Evolutionary conservation across 2,113 vertebrate genomes (phyloP), one percentile per base, ranked within the genome.

Genomic region (Charadrius vociferus): DNA sequence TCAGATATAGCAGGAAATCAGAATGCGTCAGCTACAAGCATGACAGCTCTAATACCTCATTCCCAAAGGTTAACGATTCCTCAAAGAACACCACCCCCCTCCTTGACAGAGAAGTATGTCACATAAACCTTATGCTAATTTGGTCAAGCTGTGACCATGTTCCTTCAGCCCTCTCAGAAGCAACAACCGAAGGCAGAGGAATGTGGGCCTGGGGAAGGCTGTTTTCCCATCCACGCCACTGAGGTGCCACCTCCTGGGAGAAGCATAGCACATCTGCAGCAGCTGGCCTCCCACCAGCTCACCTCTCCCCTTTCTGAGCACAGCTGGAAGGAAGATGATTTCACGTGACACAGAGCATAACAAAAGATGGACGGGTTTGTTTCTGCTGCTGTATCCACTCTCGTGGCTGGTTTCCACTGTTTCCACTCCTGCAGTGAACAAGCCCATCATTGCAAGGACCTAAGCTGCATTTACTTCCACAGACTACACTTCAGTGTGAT

Each of bases 191-290:
- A 72, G 34, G 43, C 2, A 59, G 61, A 36, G 21, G 14, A 73
- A 41, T 7, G 27, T 7, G 29, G 43, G 43, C 56, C 53, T 2
- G 21, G 43, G 37, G 34, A 78, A 49, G 27, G 26, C 59, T 34
- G 34, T 13, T 61, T 26, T 67, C 23, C 45, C 59, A 78, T 55
- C 47, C 47, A 17, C 0, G 12, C 47, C 52, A 27, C 78, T 20
- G 66, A 94, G 59, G 34, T 83, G 83, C 88, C 78, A 88, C 61
- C 93, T 94, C 66, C 83, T 87, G 78, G 78, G 66, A 83, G 83
- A 78, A 87, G 39, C 27, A n/a, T 23, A 56, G 72, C 65, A 67
- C 9, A 43, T 7, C 63, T 53, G 59, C 16, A 41, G 45, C 45
- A 67, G 65, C 71, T 58, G 52, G 34, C 58, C 13, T 77, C 71